Conservation (phyloP, 1,140 invertebrate species). For the Gonioctena quinquepunctata region DNA sequence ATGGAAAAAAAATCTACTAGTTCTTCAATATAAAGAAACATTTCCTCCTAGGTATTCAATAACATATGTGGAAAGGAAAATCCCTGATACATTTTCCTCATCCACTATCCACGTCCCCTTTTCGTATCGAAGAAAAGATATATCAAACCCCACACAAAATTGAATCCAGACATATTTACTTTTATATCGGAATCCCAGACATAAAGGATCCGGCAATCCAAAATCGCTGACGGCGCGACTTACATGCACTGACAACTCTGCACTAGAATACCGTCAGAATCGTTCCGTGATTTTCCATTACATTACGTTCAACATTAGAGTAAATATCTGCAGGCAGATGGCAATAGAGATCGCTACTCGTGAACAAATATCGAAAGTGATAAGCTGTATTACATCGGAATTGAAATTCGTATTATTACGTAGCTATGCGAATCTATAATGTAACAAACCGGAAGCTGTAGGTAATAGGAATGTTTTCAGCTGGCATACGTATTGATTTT, state of each 20-base stretch:
- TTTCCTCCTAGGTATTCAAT: no score
- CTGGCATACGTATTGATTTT: no score
- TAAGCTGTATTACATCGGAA: not conserved
- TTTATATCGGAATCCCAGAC: not conserved
- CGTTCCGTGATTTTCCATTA: not conserved
- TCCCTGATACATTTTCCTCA: no score
- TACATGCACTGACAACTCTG: not conserved
- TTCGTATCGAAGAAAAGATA: not conserved
- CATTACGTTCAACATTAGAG: not conserved
- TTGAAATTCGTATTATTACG: not conserved
- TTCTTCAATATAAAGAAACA: no score
- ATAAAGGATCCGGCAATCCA: not conserved
- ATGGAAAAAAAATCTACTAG: no score
- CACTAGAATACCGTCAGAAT: not conserved
- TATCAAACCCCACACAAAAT: not conserved
- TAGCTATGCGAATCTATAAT: not conserved
- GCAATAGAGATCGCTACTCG: not conserved
- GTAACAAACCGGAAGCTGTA: no score
- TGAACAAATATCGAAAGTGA: not conserved
- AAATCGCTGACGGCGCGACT: not conserved
- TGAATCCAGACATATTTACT: not conserved
- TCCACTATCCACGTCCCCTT: not conserved
- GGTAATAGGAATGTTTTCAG: no score
- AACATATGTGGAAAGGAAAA: no score
- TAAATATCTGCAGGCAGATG: not conserved